Evolutionary conservation across 2,888 invertebrate genomes (phyloP).

Genomic region (Agrochola lychnidis): DNA sequence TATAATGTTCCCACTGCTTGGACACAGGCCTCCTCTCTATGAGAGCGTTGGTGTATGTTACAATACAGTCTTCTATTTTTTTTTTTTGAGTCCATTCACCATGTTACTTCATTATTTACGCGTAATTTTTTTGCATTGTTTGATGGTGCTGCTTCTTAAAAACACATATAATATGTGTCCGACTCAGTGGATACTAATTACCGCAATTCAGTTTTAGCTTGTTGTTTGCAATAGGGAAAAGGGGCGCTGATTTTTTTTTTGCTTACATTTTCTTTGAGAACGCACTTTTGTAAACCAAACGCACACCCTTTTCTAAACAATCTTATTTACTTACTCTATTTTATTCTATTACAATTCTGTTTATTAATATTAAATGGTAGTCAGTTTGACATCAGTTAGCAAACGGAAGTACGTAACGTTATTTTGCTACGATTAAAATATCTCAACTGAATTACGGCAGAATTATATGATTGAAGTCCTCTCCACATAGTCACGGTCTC

Average conservation of each 20-base stretch:
- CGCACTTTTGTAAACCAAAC: conserved; percentile 1
- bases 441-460: too few relatives aligned
- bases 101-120: background rate
- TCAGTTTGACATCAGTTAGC: too few relatives aligned
- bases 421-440: too few relatives aligned
- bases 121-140: background rate
- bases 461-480: too few relatives aligned
- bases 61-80: background rate
- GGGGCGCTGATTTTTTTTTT: background rate
- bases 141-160: background rate
- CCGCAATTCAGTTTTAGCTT: background rate
- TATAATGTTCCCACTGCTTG: background rate
- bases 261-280: background rate
- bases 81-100: background rate
- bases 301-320: background rate
- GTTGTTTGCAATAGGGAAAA: background rate
- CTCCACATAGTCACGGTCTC: too few relatives aligned
- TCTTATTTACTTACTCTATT: too few relatives aligned
- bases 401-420: too few relatives aligned
- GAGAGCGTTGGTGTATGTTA: background rate
- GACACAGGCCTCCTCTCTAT: background rate
- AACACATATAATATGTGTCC: background rate
- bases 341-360: too few relatives aligned
- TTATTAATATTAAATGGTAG: too few relatives aligned
- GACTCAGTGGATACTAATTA: background rate